A percentile compares a stretch with the other conserved stretches of the same genome.
Conservation (phyloP, 2,888 invertebrate species). For the Dexiosoma caninum region DNA sequence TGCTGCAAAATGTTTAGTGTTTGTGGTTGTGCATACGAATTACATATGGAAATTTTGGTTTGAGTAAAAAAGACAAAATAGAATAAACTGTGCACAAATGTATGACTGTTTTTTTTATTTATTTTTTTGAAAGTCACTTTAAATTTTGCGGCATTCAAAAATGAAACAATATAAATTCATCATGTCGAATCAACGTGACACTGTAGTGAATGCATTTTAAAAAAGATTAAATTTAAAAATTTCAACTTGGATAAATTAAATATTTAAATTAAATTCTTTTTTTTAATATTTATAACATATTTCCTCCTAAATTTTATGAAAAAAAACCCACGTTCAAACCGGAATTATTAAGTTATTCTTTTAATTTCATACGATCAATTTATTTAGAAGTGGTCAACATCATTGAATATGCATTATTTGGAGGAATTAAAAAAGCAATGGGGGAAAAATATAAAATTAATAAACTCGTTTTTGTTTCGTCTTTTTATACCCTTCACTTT, state of each 20-base stretch:
- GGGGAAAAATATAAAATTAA: no score
- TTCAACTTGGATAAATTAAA: background rate
- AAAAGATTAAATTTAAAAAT: background rate
- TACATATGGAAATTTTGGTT: conserved; percentile 35
- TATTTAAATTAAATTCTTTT: no score
- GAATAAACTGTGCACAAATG: conserved; percentile 31
- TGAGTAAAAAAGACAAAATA: background rate
- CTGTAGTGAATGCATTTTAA: background rate
- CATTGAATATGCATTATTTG: no score
- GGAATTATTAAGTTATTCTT: no score
- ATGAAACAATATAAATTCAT: background rate
- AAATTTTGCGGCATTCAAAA: conserved; percentile 14
- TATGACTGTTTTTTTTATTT: no score
- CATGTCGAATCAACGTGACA: background rate
- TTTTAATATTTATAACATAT: no score
- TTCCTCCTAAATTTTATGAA: no score
- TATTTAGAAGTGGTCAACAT: no score
- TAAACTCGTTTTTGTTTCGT: no score
- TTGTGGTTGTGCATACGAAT: conserved; percentile 17
- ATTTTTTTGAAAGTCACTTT: conserved; percentile 19
- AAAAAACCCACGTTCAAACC: background rate
- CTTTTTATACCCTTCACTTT: no score
- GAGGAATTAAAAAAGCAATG: no score
- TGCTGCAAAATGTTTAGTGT: background rate
- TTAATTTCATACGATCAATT: no score